Percentiles rank a stretch among this genome's conserved stretches.
Evolutionary conservation across 2,888 invertebrate species (phyloP).

Genomic region (Drepana falcataria): DNA sequence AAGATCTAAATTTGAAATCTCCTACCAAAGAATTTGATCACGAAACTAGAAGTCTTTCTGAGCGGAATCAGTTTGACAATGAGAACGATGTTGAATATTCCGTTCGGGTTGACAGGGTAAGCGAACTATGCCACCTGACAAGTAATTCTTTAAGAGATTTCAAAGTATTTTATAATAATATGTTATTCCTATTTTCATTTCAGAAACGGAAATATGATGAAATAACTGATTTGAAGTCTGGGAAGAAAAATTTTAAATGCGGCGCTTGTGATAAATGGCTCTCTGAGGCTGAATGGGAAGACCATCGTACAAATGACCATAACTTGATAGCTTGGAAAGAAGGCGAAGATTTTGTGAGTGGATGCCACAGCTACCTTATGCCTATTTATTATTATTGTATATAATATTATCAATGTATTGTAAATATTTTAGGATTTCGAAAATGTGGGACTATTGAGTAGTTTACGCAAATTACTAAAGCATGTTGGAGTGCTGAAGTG

Average conservation of each 20-base stretch:
- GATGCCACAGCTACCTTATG: neutral
- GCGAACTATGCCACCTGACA: neutral
- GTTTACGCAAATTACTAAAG: constrained; percentile 26
- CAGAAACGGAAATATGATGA: neutral
- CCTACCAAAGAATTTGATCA: too few relatives aligned
- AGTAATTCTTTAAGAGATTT: too few relatives aligned
- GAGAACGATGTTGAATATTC: neutral
- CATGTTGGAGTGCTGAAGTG: constrained; percentile 27
- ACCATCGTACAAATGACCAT: constrained; percentile 35
- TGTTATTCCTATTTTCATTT: neutral
- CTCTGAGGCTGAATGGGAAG: constrained; percentile 32
- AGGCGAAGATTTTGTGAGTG: constrained; percentile 38
- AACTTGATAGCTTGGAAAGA: constrained; percentile 37
- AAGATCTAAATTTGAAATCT: too few relatives aligned
- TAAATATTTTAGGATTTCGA: constrained; percentile 27
- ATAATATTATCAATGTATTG: neutral
- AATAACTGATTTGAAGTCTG: neutral
- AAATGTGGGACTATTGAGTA: constrained; percentile 24
- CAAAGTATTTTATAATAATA: neutral
- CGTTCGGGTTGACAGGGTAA: neutral
- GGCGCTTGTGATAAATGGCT: constrained; percentile 33
- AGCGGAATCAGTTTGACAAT: too few relatives aligned
- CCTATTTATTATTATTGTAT: neutral
- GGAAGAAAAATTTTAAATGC: constrained; percentile 33
- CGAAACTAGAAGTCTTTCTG: too few relatives aligned